Base-by-base conservation (phyloP, 2,113 vertebrate genomes). In the Zosterops hypoxanthus region DNA sequence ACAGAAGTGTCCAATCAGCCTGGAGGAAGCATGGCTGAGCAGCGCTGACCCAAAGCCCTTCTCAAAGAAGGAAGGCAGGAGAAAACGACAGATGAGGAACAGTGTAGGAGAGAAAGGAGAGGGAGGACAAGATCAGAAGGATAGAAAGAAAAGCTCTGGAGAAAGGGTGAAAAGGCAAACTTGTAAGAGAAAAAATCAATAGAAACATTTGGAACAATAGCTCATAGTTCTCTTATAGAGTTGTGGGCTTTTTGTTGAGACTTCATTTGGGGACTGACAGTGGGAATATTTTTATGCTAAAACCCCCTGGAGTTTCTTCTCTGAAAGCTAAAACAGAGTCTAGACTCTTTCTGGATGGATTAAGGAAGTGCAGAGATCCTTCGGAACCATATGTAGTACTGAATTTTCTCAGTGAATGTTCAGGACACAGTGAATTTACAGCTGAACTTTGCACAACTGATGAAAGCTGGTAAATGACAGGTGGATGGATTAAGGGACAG, bases 1-100 rank as follows among this genome's bases (percentile, higher is more conserved):
- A 78, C 80, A 95, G 86, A 87, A 95, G 29, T 61, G 83, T 94
- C 84, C 71, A 88, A 75, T 82, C 90, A 92, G 86, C 77, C 82
- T 86, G 46, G 23, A 91, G 83, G 71, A 95, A 95, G 70, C 42
- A 63, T n/a, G 52, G 66, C 47, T 95, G 77, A 78, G 59, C 78
- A 85, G 15, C 24, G 41, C 39, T 95, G 93, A 94, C 90, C 73
- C 65, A 66, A 82, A 92, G 59, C 53, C 41, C n/a, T 84, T 60
- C 69, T 59, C 41, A 85, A 69, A 94, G 55, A 64, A 86, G 61
- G 60, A 82, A 53, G 39, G 66, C 79, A 88, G 33, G 63, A 73
- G 68, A 66, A 75, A 84, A 69, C 80, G 81, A 90, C 36, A 72
- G 39, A 94, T 87, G 88, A 81, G n/a, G 16, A 76, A 41, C 71